Evolutionary conservation across 2,888 invertebrate species (phyloP).

Genomic region (Dasypolia templi): DNA sequence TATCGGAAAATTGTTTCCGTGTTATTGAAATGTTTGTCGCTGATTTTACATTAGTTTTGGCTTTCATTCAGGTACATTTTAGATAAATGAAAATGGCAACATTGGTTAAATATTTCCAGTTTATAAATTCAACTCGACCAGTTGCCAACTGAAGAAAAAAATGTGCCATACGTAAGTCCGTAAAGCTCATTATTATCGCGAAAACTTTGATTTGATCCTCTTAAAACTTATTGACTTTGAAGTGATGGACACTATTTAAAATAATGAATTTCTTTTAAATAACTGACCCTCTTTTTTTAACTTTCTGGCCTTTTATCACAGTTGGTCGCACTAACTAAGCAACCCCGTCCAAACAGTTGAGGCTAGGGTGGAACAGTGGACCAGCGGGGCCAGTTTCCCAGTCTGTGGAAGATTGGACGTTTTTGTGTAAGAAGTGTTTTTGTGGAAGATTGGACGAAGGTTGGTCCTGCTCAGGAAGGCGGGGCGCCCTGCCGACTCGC

Average conservation of each 20-base stretch:
- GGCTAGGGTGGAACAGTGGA: no score
- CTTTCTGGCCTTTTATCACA: not conserved
- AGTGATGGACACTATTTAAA: not conserved
- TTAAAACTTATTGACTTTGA: not conserved
- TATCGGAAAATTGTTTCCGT: conserved; percentile 11
- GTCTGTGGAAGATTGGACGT: no score
- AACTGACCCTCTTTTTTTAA: not conserved
- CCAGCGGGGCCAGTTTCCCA: no score
- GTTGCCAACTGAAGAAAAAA: not conserved
- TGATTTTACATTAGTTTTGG: not conserved
- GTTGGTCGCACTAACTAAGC: not conserved
- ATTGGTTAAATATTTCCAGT: not conserved
- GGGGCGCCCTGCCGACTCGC: no score
- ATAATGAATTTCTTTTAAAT: not conserved
- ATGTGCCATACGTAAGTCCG: not conserved
- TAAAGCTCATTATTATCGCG: not conserved
- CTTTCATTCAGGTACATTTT: not conserved
- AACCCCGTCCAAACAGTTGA: not conserved
- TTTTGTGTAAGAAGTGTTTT: no score
- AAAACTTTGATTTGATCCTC: not conserved
- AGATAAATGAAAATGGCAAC: not conserved
- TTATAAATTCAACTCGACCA: no score
- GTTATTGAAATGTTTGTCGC: conserved; percentile 5
- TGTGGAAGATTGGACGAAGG: no score
- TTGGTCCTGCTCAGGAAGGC: no score